Conservation (phyloP, 2,888 invertebrate genomes). For the Napeogenes inachia region DNA sequence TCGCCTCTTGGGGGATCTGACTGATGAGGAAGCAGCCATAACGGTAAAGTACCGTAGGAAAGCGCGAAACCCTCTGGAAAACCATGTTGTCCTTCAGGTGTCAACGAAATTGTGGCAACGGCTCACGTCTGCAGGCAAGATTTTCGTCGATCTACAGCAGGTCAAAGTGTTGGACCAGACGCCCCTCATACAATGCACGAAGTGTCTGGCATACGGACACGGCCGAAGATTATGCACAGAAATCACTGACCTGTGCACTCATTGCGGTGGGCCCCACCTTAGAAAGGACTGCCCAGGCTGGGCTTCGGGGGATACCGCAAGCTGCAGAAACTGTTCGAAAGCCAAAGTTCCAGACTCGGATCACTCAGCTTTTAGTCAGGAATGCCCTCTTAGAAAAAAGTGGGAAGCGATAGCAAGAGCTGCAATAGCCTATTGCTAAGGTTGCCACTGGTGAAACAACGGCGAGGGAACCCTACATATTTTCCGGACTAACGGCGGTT, state of each 20-base stretch:
- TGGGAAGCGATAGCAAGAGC: conserved; percentile 27
- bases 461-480: too few relatives aligned
- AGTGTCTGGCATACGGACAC: neutral
- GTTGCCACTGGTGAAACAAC: neutral
- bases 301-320: neutral
- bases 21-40: too few relatives aligned
- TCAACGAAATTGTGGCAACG: too few relatives aligned
- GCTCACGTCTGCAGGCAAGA: too few relatives aligned
- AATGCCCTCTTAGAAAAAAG: conserved; percentile 16
- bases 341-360: conserved; percentile 8
- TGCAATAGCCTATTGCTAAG: neutral
- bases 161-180: too few relatives aligned
- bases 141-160: too few relatives aligned
- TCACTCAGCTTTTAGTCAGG: conserved; percentile 19
- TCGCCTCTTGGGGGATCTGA: too few relatives aligned
- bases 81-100: too few relatives aligned
- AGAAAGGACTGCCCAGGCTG: conserved; percentile 10
- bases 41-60: too few relatives aligned
- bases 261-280: conserved; percentile 1
- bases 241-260: neutral
- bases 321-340: conserved; percentile 21
- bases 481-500: neutral
- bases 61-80: too few relatives aligned
- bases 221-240: neutral
- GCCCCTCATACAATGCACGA: neutral